phyloP scores from a whole-genome alignment of 2,888 invertebrate genomes.

The Eristalinus sepulchralis region DNA sequence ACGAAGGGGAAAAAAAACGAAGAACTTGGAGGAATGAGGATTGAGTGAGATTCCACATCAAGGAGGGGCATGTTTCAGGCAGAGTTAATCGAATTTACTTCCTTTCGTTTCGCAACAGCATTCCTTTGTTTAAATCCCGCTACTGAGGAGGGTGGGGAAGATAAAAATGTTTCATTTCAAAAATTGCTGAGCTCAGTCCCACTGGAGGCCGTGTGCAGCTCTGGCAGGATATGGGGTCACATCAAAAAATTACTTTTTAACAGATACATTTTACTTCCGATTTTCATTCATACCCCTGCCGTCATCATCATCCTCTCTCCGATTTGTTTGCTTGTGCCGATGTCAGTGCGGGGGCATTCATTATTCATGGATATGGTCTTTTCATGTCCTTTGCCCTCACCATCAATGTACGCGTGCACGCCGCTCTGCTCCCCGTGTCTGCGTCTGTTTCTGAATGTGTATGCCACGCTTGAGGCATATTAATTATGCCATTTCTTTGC shows the following conservation, averaged over 20 bases:
- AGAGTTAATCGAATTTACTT: conserved; percentile 42
- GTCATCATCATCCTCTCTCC: neutral
- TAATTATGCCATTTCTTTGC: conserved; percentile 69
- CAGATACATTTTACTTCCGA: conserved; percentile 44
- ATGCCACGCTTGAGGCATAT: conserved; percentile 65
- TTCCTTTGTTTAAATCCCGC: conserved; percentile 26
- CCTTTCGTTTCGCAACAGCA: conserved; percentile 11
- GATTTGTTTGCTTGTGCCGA: conserved; percentile 17
- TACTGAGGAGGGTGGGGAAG: neutral
- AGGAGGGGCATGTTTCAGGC: neutral
- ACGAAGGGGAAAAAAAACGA: neutral
- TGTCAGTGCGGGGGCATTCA: conserved; percentile 44
- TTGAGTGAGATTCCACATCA: conserved; percentile 6
- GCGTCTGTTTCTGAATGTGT: conserved; percentile 57
- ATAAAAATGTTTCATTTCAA: conserved; percentile 42
- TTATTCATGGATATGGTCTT: conserved; percentile 77
- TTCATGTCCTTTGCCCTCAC: conserved; percentile 73
- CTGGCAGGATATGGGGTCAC: conserved; percentile 42
- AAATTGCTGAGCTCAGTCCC: conserved; percentile 5
- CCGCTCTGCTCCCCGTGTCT: neutral
- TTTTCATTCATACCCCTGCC: neutral
- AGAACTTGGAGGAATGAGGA: neutral
- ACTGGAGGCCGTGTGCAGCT: conserved; percentile 4
- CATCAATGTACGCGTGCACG: neutral
- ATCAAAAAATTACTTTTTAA: conserved; percentile 64